Percentiles rank a stretch among this genome's conserved stretches.
These are phyloP conservation scores for Cephus cinctus DNA, from an alignment of 1,140 invertebrate genomes.

Conservation along the genomic window DNA sequence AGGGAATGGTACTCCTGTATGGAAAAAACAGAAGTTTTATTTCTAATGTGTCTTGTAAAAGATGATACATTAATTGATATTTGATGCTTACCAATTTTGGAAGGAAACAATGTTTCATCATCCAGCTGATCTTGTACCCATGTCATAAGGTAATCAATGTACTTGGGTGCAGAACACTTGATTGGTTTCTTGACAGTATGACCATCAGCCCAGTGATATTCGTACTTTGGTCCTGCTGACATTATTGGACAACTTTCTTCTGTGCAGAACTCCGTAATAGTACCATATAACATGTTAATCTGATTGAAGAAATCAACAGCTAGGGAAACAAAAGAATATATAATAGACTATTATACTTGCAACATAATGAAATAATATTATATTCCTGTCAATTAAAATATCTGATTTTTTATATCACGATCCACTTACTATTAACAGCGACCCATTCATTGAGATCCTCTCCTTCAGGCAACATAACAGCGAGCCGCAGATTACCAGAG, in stretches of 20 bases:
- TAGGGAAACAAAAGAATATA: slow-evolving; percentile 54
- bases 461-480: slow-evolving; percentile 96
- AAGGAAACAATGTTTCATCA: slow-evolving; percentile 97
- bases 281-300: slow-evolving; percentile 99
- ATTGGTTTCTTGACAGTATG: slow-evolving; percentile 98
- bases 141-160: slow-evolving; percentile 99
- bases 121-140: slow-evolving; percentile 99
- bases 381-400: too few species aligned
- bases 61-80: background rate
- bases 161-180: slow-evolving; percentile 98
- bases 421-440: slow-evolving; percentile 95
- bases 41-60: background rate
- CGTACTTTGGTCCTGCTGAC: slow-evolving; percentile 97
- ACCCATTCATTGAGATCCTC: slow-evolving; percentile 99
- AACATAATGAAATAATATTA: slow-evolving; percentile 4
- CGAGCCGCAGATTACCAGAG: slow-evolving; percentile 93
- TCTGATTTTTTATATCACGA: too few species aligned
- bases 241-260: slow-evolving; percentile 98
- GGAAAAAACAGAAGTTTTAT: slow-evolving; percentile 4
- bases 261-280: slow-evolving; percentile 98
- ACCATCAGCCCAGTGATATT: slow-evolving; percentile 99
- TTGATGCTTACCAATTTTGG: slow-evolving; percentile 85
- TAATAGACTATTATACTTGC: slow-evolving; percentile 6
- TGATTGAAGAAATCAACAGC: slow-evolving; percentile 99
- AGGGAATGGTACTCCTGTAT: slow-evolving; percentile 92